A percentile compares a stretch with the other conserved stretches of the same genome.
These are phyloP conservation scores for Phengaris alcon DNA, from an alignment of 2,888 invertebrate genomes.

Conservation along the genomic window DNA sequence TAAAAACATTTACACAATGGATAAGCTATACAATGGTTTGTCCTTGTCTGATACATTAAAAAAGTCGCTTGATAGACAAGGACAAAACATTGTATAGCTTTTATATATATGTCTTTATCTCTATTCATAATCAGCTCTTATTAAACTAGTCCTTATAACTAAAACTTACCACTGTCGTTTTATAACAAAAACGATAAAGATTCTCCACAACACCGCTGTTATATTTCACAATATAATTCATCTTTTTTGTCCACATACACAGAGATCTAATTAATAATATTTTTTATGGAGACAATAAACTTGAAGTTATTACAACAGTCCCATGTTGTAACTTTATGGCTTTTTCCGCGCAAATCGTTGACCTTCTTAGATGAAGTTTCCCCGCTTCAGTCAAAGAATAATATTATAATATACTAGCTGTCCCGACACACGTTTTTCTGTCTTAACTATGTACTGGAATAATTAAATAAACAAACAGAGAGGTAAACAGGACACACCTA, in stretches of 20 bases:
- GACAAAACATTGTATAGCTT: no score
- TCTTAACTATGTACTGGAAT: no score
- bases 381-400: neutral
- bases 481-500: no score
- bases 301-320: neutral
- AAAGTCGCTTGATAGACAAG: no score
- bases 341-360: conserved; percentile 6
- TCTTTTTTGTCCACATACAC: neutral
- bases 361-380: neutral
- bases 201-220: neutral
- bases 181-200: neutral
- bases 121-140: no score
- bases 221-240: neutral
- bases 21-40: no score
- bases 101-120: no score
- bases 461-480: no score
- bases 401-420: no score
- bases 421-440: no score
- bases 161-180: neutral
- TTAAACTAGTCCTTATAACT: neutral
- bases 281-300: conserved; percentile 10
- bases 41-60: no score
- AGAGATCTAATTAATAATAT: conserved; percentile 6
- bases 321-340: neutral
- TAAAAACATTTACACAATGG: no score